Evolutionary conservation across 2,797 vertebrate species (phyloP).

Genomic region (Brotula barbata): DNA sequence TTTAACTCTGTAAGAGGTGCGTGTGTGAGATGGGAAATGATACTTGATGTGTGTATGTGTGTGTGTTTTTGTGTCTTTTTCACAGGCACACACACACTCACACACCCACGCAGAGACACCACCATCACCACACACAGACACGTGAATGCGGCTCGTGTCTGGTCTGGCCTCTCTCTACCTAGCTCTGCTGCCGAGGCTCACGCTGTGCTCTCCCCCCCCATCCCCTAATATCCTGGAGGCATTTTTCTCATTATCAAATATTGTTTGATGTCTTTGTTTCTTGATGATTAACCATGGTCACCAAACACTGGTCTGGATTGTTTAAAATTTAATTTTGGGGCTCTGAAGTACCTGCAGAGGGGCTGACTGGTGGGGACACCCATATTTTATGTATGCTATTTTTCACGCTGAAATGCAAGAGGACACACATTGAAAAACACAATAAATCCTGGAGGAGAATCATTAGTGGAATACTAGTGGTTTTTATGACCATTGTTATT

Average conservation of each 20-base stretch:
- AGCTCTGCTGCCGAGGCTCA: slow-evolving; percentile 68
- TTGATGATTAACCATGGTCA: slow-evolving; percentile 83
- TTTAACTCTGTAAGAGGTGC: slow-evolving; percentile 68
- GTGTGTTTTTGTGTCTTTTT: slow-evolving; percentile 27
- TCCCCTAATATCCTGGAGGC: slow-evolving; percentile 82
- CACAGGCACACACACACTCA: slow-evolving; percentile 25
- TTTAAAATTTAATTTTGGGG: slow-evolving; percentile 82
- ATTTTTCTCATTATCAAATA: slow-evolving; percentile 88
- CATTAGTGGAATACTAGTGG: slow-evolving; percentile 73
- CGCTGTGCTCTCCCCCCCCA: slow-evolving; percentile 66
- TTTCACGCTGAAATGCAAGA: slow-evolving; percentile 75
- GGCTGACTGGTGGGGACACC: slow-evolving; percentile 71
- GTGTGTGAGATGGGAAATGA: neutral
- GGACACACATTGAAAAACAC: slow-evolving; percentile 73
- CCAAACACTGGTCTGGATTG: slow-evolving; percentile 83
- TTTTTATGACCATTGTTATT: slow-evolving; percentile 78
- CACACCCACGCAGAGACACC: slow-evolving; percentile 31
- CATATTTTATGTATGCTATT: slow-evolving; percentile 80
- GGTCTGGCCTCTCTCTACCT: slow-evolving; percentile 69
- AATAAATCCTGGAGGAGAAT: slow-evolving; percentile 77
- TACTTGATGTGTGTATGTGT: slow-evolving; percentile 6
- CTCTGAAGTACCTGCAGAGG: slow-evolving; percentile 76
- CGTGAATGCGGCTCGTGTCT: slow-evolving; percentile 71
- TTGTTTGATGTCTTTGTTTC: slow-evolving; percentile 86
- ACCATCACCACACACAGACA: slow-evolving; percentile 63